These are phyloP conservation scores for Spizaetus ornatus DNA, from an alignment of 2,113 vertebrate species.

Conservation along the genomic window DNA sequence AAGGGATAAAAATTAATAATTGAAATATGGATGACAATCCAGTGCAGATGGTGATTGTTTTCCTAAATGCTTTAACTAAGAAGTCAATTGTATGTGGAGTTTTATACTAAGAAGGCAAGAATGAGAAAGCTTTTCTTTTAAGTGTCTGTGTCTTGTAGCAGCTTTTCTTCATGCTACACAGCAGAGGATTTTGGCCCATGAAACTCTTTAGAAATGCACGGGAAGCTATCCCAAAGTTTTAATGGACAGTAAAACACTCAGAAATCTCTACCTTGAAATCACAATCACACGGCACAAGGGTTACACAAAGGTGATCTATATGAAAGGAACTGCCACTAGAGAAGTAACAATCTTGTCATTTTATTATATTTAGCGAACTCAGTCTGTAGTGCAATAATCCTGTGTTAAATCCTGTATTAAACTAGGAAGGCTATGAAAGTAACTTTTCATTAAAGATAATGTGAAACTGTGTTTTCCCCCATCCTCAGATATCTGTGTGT, in stretches of 20 bases:
- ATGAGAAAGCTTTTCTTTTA: not conserved
- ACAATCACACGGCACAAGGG: not conserved
- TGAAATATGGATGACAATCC: not conserved
- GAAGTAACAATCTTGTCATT: not conserved
- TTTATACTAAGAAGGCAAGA: not conserved
- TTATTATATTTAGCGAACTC: not conserved
- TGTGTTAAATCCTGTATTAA: not conserved
- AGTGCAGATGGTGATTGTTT: not conserved
- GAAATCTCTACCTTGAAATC: not conserved
- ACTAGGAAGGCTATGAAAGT: not conserved
- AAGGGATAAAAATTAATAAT: constrained; percentile 1
- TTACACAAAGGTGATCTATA: not conserved
- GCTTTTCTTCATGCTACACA: not conserved
- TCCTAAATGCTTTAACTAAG: not conserved
- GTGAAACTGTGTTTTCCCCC: not conserved
- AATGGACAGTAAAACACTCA: not conserved
- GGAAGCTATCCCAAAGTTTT: not conserved
- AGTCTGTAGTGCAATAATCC: not conserved
- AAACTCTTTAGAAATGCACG: not conserved
- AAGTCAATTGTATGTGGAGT: not conserved
- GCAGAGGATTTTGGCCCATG: not conserved
- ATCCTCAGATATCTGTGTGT: not conserved
- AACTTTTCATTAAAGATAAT: not conserved
- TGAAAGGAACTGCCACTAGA: not conserved
- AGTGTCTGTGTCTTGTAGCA: not conserved